Evolutionary conservation across 2,113 vertebrate genomes (phyloP).

Genomic region (Megaceryle maxima): DNA sequence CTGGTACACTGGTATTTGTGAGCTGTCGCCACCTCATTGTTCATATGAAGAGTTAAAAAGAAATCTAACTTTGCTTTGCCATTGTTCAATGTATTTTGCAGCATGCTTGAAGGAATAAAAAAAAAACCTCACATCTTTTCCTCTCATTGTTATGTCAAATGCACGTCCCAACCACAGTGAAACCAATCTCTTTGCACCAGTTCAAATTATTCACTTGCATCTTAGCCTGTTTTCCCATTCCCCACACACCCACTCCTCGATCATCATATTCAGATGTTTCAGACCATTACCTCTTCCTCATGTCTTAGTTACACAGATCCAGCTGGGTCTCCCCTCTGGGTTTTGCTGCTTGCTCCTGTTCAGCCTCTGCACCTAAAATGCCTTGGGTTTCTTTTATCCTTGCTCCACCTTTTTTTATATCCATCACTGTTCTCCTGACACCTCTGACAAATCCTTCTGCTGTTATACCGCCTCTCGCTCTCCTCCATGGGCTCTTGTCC

Average conservation of each 20-base stretch:
- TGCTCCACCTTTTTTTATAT: neutral
- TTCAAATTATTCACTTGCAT: conserved; percentile 8
- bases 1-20: neutral
- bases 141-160: conserved; percentile 22
- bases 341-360: conserved; percentile 13
- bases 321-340: conserved; percentile 16
- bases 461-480: neutral
- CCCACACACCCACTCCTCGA: neutral
- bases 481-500: neutral
- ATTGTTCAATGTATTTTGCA: neutral
- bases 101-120: neutral
- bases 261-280: conserved; percentile 17
- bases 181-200: neutral
- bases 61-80: neutral
- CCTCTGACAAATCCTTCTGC: conserved; percentile 10
- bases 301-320: conserved; percentile 28
- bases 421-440: neutral
- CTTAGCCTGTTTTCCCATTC: conserved; percentile 19
- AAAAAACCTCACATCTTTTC: neutral
- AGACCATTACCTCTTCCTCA: conserved; percentile 21
- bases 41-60: neutral
- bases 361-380: conserved; percentile 12
- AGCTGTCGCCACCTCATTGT: neutral
- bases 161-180: neutral
- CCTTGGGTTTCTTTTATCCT: neutral